A percentile compares a stretch with the other conserved stretches of the same genome.
Conservation (phyloP, 2,113 vertebrate genomes). For the Lepus timidus region DNA sequence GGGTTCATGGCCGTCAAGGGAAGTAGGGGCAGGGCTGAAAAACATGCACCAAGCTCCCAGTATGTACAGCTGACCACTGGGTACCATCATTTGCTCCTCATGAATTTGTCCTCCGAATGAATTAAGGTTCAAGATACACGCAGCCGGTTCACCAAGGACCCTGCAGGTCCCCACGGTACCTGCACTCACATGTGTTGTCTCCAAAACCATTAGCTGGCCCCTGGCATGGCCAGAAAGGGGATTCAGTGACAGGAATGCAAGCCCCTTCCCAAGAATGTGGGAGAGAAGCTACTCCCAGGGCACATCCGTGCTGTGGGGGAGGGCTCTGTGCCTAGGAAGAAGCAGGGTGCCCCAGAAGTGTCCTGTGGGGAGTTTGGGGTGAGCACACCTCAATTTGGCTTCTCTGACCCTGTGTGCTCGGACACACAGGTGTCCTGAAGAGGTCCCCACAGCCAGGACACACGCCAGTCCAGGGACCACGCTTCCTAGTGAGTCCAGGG, state of each 20-base stretch:
- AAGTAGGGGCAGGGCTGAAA: not conserved
- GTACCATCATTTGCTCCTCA: not conserved
- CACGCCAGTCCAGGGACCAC: accelerated
- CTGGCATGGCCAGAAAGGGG: not conserved
- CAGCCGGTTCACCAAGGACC: too few relatives aligned
- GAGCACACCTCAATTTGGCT: accelerated
- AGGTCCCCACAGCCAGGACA: too few relatives aligned
- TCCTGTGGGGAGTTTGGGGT: accelerated
- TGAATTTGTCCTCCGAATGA: not conserved
- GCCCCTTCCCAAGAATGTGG: not conserved
- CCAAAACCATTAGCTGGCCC: not conserved
- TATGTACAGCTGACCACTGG: not conserved
- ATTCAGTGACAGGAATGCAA: not conserved
- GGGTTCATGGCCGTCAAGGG: accelerated
- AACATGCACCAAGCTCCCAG: not conserved
- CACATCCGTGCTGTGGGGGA: accelerated
- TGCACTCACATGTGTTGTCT: not conserved
- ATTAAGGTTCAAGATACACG: not conserved
- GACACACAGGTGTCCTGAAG: not conserved
- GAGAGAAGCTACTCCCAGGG: not conserved
- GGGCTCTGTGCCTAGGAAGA: not conserved
- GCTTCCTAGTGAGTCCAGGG: not conserved
- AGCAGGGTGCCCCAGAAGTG: accelerated
- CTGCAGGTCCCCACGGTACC: accelerated
- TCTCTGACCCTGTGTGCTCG: not conserved